Base-by-base conservation (phyloP, 2,888 invertebrate genomes). In the Monochamus alternatus region DNA sequence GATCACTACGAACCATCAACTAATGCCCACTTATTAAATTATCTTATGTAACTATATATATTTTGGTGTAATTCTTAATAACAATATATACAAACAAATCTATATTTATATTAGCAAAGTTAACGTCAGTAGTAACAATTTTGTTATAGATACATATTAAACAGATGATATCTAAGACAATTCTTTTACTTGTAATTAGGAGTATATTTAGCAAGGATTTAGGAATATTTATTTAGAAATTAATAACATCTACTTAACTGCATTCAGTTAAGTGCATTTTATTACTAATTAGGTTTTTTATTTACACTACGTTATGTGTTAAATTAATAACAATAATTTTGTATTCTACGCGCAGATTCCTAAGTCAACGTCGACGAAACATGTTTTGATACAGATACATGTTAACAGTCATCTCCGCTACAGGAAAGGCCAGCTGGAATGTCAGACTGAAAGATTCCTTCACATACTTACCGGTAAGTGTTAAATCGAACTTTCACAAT, bases 401-500 rank as follows among this genome's bases (percentile, higher is more conserved):
- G 38, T 63, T 38, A 63, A 63, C n/a, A 43, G 9, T 38, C 38
- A 9, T 12, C 10, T 4, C 12, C 32, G 12, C 47, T 9, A 9
- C 9, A 47, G 31, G 59, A 60, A 31, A n/a, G 14, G n/a, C 9
- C 43, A 43, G 31, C 60, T 9, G n/a, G 60, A n/a, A 31, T 62
- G 10, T 10, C 22, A 30, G 44, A 7, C 47, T 5, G 30, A 47
- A 31, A 64, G 47, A 58, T 58, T 38, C 32, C 31, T 58, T 67
- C 55, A 14, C 67, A 30, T 47, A 12, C 22, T 47, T 64, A 31
- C 64, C 14, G 47, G 64, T 64, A 64, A 64, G 71, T 55, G 65
- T 73, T 64, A 73, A 73, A 73, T 65, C 58, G 66, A 73, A 65
- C 73, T 73, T 73, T 73, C 73, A 73, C 73, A 73, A 73, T 73